These are phyloP conservation scores for Mesoclemmys tuberculata DNA, from an alignment of 2,113 vertebrate species.

Conservation along the genomic window DNA sequence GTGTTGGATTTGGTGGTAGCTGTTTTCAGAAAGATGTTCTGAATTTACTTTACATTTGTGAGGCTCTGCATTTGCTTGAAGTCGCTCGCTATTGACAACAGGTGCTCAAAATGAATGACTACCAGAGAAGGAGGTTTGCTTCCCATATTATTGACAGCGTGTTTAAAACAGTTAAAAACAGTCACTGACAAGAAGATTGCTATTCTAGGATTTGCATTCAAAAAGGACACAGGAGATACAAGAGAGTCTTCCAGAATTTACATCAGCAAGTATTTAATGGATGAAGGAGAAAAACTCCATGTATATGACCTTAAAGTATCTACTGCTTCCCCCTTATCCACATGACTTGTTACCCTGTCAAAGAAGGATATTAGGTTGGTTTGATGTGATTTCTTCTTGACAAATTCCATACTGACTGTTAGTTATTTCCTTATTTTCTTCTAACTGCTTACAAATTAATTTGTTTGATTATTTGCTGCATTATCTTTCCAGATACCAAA, in stretches of 20 bases:
- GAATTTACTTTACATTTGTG: conserved; percentile 97
- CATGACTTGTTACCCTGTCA: background rate
- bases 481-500: background rate
- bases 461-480: background rate
- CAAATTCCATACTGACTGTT: background rate
- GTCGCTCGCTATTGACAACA: conserved; percentile 98
- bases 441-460: background rate
- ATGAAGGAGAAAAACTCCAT: conserved; percentile 95
- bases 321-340: background rate
- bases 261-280: conserved; percentile 98
- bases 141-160: conserved; percentile 97
- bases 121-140: conserved; percentile 95
- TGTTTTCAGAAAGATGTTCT: conserved; percentile 99
- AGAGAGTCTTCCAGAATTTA: conserved; percentile 99
- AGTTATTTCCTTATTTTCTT: background rate
- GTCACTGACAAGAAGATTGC: conserved; percentile 98
- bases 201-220: conserved; percentile 97
- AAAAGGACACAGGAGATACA: conserved; percentile 98
- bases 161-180: conserved; percentile 99
- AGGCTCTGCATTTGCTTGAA: conserved; percentile 95
- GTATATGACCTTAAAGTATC: conserved; percentile 98
- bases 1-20: conserved; percentile 97
- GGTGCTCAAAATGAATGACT: conserved; percentile 99
- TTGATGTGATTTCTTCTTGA: background rate
- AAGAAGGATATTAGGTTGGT: background rate